A percentile compares a stretch with the other conserved stretches of the same genome.
phyloP scores from a whole-genome alignment of 2,113 vertebrate species.

The Cygnus atratus region DNA sequence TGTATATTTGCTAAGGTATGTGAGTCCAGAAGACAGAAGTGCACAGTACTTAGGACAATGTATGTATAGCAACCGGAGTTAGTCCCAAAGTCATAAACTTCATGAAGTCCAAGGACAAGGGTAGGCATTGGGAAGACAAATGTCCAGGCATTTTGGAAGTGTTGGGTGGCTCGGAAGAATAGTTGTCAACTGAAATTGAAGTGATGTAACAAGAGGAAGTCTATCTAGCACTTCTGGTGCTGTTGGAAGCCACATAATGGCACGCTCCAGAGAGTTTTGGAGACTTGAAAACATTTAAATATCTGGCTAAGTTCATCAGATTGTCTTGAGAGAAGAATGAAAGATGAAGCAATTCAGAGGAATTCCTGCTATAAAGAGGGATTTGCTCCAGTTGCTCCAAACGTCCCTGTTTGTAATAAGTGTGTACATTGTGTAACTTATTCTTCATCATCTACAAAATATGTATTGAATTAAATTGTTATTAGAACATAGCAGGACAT shows the following conservation, averaged over 20 bases:
- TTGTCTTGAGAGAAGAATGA: constrained; percentile 60
- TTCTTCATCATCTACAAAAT: constrained; percentile 60
- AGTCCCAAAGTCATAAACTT: background rate
- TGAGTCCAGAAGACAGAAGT: background rate
- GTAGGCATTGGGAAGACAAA: background rate
- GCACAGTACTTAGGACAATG: background rate
- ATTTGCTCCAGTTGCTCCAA: constrained; percentile 59
- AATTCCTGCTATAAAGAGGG: constrained; percentile 37
- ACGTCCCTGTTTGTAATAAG: constrained; percentile 58
- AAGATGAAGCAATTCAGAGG: constrained; percentile 30
- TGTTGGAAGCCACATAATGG: background rate
- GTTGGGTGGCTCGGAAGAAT: background rate
- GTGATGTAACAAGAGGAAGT: background rate
- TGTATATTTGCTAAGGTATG: background rate
- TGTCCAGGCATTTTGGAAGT: background rate
- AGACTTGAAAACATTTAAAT: background rate
- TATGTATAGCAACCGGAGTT: background rate
- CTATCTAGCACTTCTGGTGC: background rate
- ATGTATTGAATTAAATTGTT: constrained; percentile 77
- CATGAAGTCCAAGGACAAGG: background rate
- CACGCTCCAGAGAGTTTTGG: background rate
- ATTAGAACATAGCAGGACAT: constrained; percentile 68
- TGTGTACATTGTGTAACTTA: constrained; percentile 53
- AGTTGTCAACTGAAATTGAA: background rate
- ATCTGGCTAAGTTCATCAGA: constrained; percentile 1